Percentiles rank a stretch among this genome's conserved stretches.
phyloP scores from a whole-genome alignment of 2,888 invertebrate species.

The Eulithis testata region DNA sequence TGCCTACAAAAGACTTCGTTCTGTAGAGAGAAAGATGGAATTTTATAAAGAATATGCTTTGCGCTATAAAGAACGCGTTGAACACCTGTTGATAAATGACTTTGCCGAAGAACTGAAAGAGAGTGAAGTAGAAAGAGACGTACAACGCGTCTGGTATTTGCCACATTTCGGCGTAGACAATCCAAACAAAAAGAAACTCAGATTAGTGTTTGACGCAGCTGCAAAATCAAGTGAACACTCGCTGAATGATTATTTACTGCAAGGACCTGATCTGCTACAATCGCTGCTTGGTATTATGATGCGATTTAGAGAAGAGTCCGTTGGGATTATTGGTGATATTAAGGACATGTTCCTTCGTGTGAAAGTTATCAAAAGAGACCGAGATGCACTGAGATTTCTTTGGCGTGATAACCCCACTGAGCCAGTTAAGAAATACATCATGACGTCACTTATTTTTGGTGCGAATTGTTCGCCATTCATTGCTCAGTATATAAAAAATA shows the following conservation, averaged over 20 bases:
- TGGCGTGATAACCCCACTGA: neutral
- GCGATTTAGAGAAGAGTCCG: neutral
- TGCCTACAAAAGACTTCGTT: neutral
- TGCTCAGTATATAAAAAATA: neutral
- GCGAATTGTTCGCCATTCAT: neutral
- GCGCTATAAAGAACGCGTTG: neutral
- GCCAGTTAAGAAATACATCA: neutral
- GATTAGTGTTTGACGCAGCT: neutral
- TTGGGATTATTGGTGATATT: neutral
- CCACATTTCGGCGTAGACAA: neutral
- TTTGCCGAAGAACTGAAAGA: neutral
- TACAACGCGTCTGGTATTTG: neutral
- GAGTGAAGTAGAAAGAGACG: neutral
- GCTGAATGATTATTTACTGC: neutral
- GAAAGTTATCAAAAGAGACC: neutral
- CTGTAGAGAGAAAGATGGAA: neutral
- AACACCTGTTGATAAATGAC: neutral
- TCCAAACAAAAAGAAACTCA: neutral
- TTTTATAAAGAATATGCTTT: neutral
- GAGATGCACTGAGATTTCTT: neutral
- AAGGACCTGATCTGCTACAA: neutral
- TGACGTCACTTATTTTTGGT: neutral
- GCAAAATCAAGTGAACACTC: neutral
- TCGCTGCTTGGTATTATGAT: neutral
- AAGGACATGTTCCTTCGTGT: neutral